Percentiles rank a stretch among this genome's conserved stretches.
These are phyloP conservation scores for Alosa sapidissima DNA, from an alignment of 2,797 vertebrate species.

Conservation along the genomic window DNA sequence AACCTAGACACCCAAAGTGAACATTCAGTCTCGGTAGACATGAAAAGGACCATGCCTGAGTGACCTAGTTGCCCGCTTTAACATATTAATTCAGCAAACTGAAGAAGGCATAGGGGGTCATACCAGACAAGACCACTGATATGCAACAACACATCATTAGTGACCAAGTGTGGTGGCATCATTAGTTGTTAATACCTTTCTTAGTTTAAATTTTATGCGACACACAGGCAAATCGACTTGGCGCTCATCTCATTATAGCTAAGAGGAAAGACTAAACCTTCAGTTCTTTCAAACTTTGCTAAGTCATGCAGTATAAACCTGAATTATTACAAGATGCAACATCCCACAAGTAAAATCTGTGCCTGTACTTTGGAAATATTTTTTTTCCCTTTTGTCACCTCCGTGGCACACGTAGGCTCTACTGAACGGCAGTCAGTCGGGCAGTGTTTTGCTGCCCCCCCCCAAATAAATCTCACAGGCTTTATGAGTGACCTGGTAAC, in stretches of 20 bases:
- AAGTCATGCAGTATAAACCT: conserved; percentile 44
- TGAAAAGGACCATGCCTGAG: neutral
- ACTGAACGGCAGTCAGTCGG: conserved; percentile 38
- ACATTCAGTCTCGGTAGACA: neutral
- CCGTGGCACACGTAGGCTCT: conserved; percentile 4
- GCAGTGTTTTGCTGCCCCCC: conserved; percentile 56
- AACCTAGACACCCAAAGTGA: neutral
- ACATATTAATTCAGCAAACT: neutral
- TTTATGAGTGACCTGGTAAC: neutral
- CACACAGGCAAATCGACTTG: neutral
- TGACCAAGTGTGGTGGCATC: neutral
- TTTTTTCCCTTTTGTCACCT: neutral
- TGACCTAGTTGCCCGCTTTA: neutral
- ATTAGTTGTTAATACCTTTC: neutral
- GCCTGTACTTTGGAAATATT: conserved; percentile 21
- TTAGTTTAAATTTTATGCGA: neutral
- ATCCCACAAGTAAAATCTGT: conserved; percentile 44
- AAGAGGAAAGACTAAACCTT: neutral
- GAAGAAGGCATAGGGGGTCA: neutral
- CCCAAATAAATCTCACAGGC: neutral
- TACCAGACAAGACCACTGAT: conserved; percentile 16
- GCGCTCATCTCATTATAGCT: neutral
- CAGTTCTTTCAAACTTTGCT: neutral
- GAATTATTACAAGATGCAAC: conserved; percentile 11
- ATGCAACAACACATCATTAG: neutral